These are phyloP conservation scores for Diplosoma virens DNA, from an alignment of 23 tunicate genomes.

Conservation along the genomic window DNA sequence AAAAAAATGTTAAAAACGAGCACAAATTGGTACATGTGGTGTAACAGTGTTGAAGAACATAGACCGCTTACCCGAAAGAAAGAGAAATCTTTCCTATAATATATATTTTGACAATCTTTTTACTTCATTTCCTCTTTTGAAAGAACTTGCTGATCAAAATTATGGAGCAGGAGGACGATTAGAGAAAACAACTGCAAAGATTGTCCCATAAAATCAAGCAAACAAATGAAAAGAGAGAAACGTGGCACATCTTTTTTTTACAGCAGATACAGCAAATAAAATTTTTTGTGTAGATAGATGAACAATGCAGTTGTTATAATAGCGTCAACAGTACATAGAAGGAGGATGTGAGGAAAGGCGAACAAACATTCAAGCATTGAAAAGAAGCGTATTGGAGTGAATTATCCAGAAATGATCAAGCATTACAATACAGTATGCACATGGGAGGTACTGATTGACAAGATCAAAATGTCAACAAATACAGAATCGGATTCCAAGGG, in stretches of 20 bases:
- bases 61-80: neutral
- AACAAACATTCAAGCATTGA: neutral
- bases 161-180: neutral
- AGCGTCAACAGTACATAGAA: neutral
- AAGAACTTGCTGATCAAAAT: neutral
- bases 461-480: neutral
- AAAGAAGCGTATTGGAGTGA: neutral
- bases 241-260: too few relatives aligned
- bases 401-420: neutral
- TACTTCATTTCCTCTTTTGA: neutral
- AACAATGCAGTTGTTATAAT: neutral
- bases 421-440: neutral
- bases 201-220: neutral
- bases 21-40: slow-evolving; percentile 3
- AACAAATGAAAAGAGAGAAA: neutral
- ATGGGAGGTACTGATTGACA: neutral
- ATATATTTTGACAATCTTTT: neutral
- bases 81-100: neutral
- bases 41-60: neutral
- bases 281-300: neutral
- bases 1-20: neutral
- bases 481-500: neutral
- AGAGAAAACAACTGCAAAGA: neutral
- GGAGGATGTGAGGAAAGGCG: neutral
- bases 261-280: neutral